Conservation (phyloP, 1,140 invertebrate species). For the Daktulosphaira vitifoliae region DNA sequence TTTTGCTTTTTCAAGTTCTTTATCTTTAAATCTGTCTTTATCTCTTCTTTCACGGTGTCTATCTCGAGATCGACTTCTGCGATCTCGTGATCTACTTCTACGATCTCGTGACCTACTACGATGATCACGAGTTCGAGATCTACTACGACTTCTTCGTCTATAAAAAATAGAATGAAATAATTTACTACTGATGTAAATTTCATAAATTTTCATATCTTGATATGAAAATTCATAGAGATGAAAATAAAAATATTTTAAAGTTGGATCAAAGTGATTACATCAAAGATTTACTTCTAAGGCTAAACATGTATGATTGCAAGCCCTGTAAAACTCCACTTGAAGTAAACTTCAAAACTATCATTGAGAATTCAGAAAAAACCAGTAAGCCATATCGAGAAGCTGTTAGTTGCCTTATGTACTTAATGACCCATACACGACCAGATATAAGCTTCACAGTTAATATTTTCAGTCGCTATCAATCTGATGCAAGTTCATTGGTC, state of each 20-base stretch:
- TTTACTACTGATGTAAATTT: background rate
- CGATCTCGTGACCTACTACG: conserved; percentile 36
- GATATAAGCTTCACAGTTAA: conserved; percentile 43
- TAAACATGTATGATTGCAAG: no score
- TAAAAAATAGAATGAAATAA: conserved; percentile 36
- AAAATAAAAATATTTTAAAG: no score
- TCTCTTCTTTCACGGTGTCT: conserved; percentile 42
- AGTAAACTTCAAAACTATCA: background rate
- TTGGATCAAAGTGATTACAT: no score
- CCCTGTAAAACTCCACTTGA: no score
- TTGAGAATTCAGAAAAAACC: background rate
- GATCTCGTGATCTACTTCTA: conserved; percentile 42
- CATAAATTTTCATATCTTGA: no score
- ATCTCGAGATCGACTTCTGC: conserved; percentile 31
- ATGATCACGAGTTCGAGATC: conserved; percentile 39
- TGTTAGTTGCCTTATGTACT: conserved; percentile 42
- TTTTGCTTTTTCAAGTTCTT: conserved; percentile 38
- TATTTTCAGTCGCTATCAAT: conserved; percentile 37
- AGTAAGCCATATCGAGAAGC: conserved; percentile 40
- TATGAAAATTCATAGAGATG: no score
- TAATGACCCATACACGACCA: conserved; percentile 41
- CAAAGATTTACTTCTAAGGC: no score
- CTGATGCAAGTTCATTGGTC: conserved; percentile 37
- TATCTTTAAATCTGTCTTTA: conserved; percentile 39
- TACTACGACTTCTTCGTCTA: conserved; percentile 46